phyloP scores from a whole-genome alignment of 2,113 vertebrate species.

The Tor tambroides region DNA sequence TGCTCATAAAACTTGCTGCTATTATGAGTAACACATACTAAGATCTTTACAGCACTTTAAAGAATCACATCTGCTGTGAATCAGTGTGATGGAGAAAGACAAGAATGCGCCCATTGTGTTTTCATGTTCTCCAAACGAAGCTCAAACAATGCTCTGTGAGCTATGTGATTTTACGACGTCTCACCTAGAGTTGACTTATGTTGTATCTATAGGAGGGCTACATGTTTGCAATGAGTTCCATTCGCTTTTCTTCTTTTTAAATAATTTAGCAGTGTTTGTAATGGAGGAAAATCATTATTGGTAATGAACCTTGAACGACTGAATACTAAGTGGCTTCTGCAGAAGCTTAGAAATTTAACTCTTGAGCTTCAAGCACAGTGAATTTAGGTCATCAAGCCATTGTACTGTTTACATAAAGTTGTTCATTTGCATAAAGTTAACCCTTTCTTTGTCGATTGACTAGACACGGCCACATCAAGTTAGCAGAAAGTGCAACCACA shows the following conservation, averaged over 20 bases:
- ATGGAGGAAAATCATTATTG: conserved; percentile 30
- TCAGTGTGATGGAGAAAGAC: conserved; percentile 39
- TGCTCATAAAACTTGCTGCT: conserved; percentile 48
- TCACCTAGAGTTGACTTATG: conserved; percentile 12
- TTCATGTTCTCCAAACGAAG: conserved; percentile 31
- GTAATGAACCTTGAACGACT: conserved; percentile 20
- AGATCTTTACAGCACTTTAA: conserved; percentile 46
- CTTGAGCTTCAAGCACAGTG: background rate
- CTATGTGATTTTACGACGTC: conserved; percentile 11
- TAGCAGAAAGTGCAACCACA: background rate
- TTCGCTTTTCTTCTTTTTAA: background rate
- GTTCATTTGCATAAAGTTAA: background rate
- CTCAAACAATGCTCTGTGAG: conserved; percentile 7
- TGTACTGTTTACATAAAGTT: background rate
- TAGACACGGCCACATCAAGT: background rate
- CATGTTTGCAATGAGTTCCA: background rate
- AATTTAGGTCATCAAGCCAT: conserved; percentile 5
- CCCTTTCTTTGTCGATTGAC: background rate
- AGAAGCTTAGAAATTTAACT: background rate
- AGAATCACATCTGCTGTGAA: conserved; percentile 56
- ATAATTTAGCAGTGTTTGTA: conserved; percentile 18
- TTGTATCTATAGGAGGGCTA: conserved; percentile 13
- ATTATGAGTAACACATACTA: conserved; percentile 38
- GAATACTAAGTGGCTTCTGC: background rate
- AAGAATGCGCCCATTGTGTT: conserved; percentile 32